A percentile compares a stretch with the other conserved stretches of the same genome.
Evolutionary conservation across 2,113 vertebrate species (phyloP).

Genomic region (Rhinogobius similis): DNA sequence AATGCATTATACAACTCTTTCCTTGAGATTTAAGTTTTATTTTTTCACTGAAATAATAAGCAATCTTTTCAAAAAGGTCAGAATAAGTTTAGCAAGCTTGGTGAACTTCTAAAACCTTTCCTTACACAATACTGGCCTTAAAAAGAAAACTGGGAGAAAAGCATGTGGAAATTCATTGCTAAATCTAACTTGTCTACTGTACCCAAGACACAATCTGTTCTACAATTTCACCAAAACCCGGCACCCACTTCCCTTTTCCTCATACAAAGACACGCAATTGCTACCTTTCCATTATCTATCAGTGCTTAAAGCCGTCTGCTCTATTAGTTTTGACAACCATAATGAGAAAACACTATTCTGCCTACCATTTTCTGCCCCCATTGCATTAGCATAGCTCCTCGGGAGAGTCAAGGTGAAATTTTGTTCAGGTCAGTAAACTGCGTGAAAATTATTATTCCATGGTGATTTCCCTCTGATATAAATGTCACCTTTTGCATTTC

Average conservation of each 20-base stretch:
- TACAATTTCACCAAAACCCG: neutral
- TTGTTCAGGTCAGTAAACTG: constrained; percentile 10
- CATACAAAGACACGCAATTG: constrained; percentile 6
- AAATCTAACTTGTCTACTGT: neutral
- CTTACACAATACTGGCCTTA: neutral
- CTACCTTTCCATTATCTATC: constrained; percentile 13
- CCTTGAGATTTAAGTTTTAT: neutral
- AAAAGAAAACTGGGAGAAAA: neutral
- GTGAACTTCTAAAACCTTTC: neutral
- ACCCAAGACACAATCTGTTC: neutral
- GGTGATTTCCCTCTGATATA: constrained; percentile 8
- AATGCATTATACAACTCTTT: neutral
- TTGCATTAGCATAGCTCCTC: constrained; percentile 16
- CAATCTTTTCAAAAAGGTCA: neutral
- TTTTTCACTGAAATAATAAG: neutral
- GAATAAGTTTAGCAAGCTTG: neutral
- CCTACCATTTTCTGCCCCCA: constrained; percentile 11
- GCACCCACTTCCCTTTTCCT: constrained; percentile 1
- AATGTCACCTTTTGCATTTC: constrained; percentile 11
- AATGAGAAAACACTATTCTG: constrained; percentile 4
- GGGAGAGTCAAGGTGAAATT: constrained; percentile 6
- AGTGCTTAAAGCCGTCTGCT: constrained; percentile 24
- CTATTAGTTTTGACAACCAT: constrained; percentile 21
- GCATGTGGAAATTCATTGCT: neutral
- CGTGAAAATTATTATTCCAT: constrained; percentile 11